phyloP scores from a whole-genome alignment of 37 sponge, comb jelly and placozoan genomes.

The Aplysina aerophoba region DNA sequence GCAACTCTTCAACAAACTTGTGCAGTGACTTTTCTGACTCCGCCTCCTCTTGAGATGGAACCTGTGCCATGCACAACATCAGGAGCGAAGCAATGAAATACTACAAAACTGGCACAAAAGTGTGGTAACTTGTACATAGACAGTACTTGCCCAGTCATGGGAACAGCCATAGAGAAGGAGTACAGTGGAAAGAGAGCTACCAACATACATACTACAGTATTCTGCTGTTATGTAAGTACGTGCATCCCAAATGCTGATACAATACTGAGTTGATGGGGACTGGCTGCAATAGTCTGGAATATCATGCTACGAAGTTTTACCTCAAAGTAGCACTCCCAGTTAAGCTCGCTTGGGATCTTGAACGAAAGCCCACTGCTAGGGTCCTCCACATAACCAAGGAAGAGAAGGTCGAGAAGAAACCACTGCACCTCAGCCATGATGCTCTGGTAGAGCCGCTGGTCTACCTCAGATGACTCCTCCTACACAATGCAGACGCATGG shows the following conservation, averaged over 20 bases:
- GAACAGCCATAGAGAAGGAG: no score
- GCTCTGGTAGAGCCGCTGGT: slow-evolving; percentile 48
- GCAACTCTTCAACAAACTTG: slow-evolving; percentile 34
- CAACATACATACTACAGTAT: no score
- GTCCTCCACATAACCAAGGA: slow-evolving; percentile 87
- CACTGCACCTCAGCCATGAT: slow-evolving; percentile 83
- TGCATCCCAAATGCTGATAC: no score
- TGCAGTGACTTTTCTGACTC: slow-evolving; percentile 5
- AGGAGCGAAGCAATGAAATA: no score
- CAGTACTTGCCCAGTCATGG: no score
- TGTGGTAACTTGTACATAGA: no score
- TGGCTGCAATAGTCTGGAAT: slow-evolving; percentile 23
- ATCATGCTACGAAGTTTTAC: slow-evolving; percentile 26
- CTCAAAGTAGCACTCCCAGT: slow-evolving; percentile 79
- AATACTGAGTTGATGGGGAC: no score
- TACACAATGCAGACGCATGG: not conserved
- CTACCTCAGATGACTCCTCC: slow-evolving; percentile 56
- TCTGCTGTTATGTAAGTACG: no score
- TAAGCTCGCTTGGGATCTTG: slow-evolving; percentile 57
- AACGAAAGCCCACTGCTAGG: slow-evolving; percentile 70
- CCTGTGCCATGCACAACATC: not conserved
- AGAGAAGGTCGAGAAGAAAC: slow-evolving; percentile 88
- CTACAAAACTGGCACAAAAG: no score
- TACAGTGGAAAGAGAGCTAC: no score
- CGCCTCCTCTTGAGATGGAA: slow-evolving; percentile 13